These are phyloP conservation scores for Hetaerina titia DNA, from an alignment of 2,888 invertebrate species.

Conservation along the genomic window DNA sequence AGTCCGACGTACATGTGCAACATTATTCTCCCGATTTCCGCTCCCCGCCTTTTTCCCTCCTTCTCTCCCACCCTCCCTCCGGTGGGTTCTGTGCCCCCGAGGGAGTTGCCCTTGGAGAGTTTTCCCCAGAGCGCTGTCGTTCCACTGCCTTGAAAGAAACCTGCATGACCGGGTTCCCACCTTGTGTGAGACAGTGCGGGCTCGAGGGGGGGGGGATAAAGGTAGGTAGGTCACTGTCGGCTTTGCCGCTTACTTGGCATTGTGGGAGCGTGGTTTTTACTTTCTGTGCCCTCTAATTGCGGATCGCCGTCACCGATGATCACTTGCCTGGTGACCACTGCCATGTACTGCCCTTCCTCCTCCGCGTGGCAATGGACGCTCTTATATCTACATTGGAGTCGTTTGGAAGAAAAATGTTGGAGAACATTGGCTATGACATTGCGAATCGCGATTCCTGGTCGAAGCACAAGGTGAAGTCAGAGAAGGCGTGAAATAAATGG, in stretches of 20 bases:
- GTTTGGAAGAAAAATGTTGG: too few species aligned
- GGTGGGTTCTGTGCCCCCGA: not conserved
- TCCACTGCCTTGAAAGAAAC: slow-evolving; percentile 46
- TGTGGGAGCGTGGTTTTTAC: not conserved
- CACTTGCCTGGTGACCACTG: too few species aligned
- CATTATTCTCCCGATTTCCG: not conserved
- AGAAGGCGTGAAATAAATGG: too few species aligned
- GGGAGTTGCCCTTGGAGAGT: slow-evolving; percentile 11
- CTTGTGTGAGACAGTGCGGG: not conserved
- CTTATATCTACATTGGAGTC: too few species aligned
- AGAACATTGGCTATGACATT: too few species aligned
- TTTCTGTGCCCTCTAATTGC: not conserved
- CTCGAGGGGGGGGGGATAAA: too few species aligned
- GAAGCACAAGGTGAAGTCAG: too few species aligned
- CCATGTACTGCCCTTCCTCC: too few species aligned
- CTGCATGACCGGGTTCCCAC: slow-evolving; percentile 2
- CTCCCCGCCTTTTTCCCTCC: not conserved
- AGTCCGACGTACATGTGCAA: not conserved
- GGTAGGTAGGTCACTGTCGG: not conserved
- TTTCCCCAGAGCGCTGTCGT: not conserved
- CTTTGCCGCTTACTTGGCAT: not conserved
- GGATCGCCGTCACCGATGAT: too few species aligned
- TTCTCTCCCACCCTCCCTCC: not conserved
- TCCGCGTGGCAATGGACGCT: too few species aligned
- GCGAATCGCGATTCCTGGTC: too few species aligned